A percentile compares a stretch with the other conserved stretches of the same genome.
Evolutionary conservation across 2,888 invertebrate species (phyloP).

Genomic region (Polyommatus iphigenia): DNA sequence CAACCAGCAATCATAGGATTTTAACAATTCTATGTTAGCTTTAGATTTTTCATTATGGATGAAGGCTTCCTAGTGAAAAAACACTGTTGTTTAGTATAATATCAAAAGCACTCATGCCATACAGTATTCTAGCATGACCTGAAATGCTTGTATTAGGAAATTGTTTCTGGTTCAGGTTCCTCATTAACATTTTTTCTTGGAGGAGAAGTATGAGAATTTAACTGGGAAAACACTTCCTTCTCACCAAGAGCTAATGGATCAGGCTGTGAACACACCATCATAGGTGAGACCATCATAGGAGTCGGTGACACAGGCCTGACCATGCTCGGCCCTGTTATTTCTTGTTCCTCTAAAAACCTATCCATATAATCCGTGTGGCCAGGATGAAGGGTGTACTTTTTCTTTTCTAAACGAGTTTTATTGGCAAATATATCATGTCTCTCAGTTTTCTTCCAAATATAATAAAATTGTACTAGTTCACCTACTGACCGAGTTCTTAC

Average conservation of each 20-base stretch:
- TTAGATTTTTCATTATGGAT: neutral
- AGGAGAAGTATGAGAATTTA: constrained; percentile 64
- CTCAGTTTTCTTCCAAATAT: constrained; percentile 99
- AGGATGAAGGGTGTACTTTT: constrained; percentile 94
- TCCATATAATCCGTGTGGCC: constrained; percentile 97
- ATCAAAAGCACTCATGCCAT: neutral
- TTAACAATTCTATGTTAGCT: neutral
- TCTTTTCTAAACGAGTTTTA: constrained; percentile 93
- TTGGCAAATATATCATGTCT: constrained; percentile 95
- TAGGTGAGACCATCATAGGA: constrained; percentile 80
- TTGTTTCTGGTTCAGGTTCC: constrained; percentile 67
- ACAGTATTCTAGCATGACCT: constrained; percentile 49
- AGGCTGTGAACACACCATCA: constrained; percentile 64
- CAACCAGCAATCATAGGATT: neutral
- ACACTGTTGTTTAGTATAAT: neutral
- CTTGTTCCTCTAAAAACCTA: constrained; percentile 93
- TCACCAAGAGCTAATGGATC: constrained; percentile 74
- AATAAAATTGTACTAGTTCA: constrained; percentile 97
- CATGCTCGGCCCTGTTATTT: constrained; percentile 84
- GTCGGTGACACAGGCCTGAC: constrained; percentile 79
- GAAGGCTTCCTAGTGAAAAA: neutral
- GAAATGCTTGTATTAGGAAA: constrained; percentile 66
- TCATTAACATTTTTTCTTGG: constrained; percentile 66
- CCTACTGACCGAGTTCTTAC: constrained; percentile 96
- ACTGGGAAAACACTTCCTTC: constrained; percentile 74